Percentiles rank a stretch among this genome's conserved stretches.
Evolutionary conservation across 2,888 invertebrate species (phyloP).

Genomic region (Oithona nana): DNA sequence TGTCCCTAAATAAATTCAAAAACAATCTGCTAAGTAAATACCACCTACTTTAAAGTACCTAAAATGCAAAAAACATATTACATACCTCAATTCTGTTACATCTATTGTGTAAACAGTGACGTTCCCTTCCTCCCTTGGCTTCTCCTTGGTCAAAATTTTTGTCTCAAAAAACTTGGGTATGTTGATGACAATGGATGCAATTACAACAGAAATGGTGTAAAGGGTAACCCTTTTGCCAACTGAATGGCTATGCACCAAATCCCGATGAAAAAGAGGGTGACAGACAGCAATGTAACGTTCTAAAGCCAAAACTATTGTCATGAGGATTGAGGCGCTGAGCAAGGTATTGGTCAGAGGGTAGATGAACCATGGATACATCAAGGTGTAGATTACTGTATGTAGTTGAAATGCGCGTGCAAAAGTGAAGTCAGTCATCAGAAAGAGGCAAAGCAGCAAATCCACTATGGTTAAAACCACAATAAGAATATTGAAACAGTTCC

Average conservation of each 20-base stretch:
- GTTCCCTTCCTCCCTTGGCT: background rate
- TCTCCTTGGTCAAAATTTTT: background rate
- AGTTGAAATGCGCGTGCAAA: slow-evolving; percentile 4
- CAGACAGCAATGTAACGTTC: slow-evolving; percentile 11
- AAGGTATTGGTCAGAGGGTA: slow-evolving; percentile 1
- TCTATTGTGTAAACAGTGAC: slow-evolving; percentile 1
- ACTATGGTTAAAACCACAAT: slow-evolving; percentile 1
- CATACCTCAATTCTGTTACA: slow-evolving; percentile 4
- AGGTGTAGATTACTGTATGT: background rate
- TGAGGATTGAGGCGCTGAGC: slow-evolving; percentile 1
- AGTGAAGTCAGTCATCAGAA: background rate
- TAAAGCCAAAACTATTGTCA: slow-evolving; percentile 3
- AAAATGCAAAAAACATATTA: background rate
- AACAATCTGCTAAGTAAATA: background rate
- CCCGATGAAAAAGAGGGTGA: background rate
- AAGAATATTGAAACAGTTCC: slow-evolving; percentile 4
- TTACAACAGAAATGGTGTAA: background rate
- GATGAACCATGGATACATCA: slow-evolving; percentile 3
- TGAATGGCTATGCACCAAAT: background rate
- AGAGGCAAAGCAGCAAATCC: slow-evolving; percentile 2
- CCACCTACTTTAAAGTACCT: background rate
- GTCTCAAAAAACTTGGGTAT: slow-evolving; percentile 14
- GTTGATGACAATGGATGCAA: slow-evolving; percentile 12
- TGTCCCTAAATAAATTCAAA: background rate
- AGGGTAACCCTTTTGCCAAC: background rate